Base-by-base conservation (phyloP, 2,888 invertebrate species). In the Diarsia mendica region DNA sequence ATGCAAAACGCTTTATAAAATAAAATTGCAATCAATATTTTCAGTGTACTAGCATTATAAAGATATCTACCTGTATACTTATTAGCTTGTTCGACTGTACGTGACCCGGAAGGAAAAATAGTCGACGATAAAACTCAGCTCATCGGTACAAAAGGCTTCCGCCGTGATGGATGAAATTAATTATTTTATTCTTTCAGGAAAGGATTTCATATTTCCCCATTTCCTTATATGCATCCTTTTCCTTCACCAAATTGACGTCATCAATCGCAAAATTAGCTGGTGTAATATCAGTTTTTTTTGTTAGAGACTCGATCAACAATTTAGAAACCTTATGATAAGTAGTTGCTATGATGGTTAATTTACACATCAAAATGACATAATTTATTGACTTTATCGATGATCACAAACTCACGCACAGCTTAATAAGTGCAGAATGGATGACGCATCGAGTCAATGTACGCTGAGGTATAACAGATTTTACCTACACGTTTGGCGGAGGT, bases 331-430 rank as follows among this genome's bases (percentile, higher is more conserved):
- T 44, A 18, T 10, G 46, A 20, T 51, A 51, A 44, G 49, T 23
- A 49, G 49, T 46, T 13, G 20, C 1, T 11, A 23, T 13, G 1
- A 64, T 79, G 2, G 1, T 64, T 33, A 49, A 23, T 64, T 64
- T 13, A 49, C 44, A 49, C 23, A 33, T 2, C 15, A 20, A 39
- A 55, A 49, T 1, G 3, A 49, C 0, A 44, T 10, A 39, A 23
- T 4, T n/a, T 28, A 28, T 28, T 28, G 13, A 69, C 11, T 39
- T 39, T 23, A 63, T 18, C 15, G 23, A 51, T 58, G n/a, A 80
- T 72, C 33, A 63, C 53, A 23, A 28, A 66, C 28, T 73, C 60
- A 80, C 61, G 39, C 46, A 13, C 28, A 44, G 20, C 13, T 46
- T 51, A 49, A 74, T 44, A 28, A 28, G 39, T 13, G 48, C 0